Evolutionary conservation across 2,113 vertebrate genomes (phyloP).

Genomic region (Haemorhous mexicanus): DNA sequence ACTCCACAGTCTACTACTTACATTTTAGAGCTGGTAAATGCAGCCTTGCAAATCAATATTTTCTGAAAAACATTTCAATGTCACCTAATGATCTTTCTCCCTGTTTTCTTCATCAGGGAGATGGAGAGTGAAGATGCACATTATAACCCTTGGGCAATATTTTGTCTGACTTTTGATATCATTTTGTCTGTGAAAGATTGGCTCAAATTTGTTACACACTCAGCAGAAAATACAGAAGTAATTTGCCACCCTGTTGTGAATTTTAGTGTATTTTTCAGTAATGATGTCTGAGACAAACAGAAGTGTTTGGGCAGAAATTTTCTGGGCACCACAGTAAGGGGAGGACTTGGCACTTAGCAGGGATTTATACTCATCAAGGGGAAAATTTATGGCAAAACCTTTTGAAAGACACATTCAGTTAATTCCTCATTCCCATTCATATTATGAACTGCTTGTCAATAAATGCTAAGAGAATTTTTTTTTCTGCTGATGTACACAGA

Average conservation of each 20-base stretch:
- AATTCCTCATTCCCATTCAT: neutral
- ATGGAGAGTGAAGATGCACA: neutral
- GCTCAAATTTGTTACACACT: neutral
- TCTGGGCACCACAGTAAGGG: neutral
- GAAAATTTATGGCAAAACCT: conserved; percentile 28
- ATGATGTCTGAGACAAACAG: neutral
- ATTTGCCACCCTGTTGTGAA: neutral
- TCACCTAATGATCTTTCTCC: neutral
- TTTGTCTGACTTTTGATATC: neutral
- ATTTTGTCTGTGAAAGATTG: neutral
- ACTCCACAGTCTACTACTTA: neutral
- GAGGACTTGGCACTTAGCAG: neutral
- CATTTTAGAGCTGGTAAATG: neutral
- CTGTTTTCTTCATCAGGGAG: neutral
- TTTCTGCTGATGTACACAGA: neutral
- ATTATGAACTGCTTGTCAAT: neutral
- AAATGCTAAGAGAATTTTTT: neutral
- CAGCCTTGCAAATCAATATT: neutral
- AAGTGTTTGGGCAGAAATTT: neutral
- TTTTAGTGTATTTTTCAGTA: conserved; percentile 7
- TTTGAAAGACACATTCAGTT: neutral
- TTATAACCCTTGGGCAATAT: neutral
- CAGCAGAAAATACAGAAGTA: conserved; percentile 6
- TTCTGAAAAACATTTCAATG: neutral
- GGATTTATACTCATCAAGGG: neutral